These are phyloP conservation scores for Battus philenor DNA, from an alignment of 1,140 invertebrate genomes.

Conservation along the genomic window DNA sequence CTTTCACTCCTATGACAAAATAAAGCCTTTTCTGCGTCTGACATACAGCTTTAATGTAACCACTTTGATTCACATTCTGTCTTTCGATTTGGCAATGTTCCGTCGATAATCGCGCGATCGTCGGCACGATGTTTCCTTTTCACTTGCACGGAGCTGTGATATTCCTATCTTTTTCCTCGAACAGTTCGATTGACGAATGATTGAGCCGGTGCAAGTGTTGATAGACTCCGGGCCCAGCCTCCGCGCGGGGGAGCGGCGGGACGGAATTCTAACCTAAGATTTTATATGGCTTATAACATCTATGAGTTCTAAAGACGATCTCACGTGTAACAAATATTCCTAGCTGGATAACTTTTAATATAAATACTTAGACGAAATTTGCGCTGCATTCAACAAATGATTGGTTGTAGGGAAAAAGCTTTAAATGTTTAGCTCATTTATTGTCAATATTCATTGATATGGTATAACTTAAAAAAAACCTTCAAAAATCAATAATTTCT, in stretches of 20 bases:
- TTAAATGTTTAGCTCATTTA: too few relatives aligned
- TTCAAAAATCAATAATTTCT: too few relatives aligned
- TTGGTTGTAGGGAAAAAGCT: too few relatives aligned
- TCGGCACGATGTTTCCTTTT: conserved; percentile 34
- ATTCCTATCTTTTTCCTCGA: conserved; percentile 46
- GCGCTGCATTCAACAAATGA: too few relatives aligned
- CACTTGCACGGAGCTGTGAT: conserved; percentile 21
- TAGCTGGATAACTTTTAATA: too few relatives aligned
- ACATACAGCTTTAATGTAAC: conserved; percentile 2
- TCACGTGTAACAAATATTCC: too few relatives aligned
- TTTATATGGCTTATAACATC: conserved; percentile 2
- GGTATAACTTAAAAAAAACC: too few relatives aligned
- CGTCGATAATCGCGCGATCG: conserved; percentile 36
- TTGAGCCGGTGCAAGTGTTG: conserved; percentile 45
- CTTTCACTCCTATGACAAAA: conserved; percentile 30
- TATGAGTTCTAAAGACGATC: too few relatives aligned
- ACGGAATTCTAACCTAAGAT: background rate
- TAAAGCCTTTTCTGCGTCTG: conserved; percentile 28
- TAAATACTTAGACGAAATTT: too few relatives aligned
- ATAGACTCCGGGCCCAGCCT: conserved; percentile 35
- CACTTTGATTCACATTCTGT: conserved; percentile 32
- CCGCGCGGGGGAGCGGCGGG: conserved; percentile 26
- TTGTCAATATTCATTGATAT: too few relatives aligned
- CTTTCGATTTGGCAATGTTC: conserved; percentile 36
- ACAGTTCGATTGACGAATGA: conserved; percentile 52